Conservation (phyloP, 2,888 invertebrate genomes). For the Notodonta dromedarius region DNA sequence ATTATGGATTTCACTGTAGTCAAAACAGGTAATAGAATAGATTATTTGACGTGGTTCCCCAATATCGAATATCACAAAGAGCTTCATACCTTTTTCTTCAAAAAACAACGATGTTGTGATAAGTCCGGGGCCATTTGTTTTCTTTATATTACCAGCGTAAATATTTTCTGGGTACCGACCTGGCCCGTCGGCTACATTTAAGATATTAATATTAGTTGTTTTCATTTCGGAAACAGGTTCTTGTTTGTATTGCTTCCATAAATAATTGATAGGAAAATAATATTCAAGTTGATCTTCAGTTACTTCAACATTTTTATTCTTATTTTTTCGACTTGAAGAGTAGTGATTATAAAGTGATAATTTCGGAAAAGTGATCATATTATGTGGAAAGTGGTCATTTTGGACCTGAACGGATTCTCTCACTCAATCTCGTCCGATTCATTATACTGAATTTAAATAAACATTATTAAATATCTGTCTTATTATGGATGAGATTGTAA, state of each 20-base stretch:
- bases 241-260: constrained; percentile 16
- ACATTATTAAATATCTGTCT: too few species aligned
- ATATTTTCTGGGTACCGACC: constrained; percentile 23
- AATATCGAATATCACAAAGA: constrained; percentile 21
- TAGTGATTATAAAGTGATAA: too few species aligned
- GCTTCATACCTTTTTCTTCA: constrained; percentile 31
- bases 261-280: background rate
- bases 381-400: too few species aligned
- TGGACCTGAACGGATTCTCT: too few species aligned
- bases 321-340: too few species aligned
- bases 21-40: background rate
- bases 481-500: too few species aligned
- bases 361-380: too few species aligned
- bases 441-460: too few species aligned
- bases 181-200: constrained; percentile 20
- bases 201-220: constrained; percentile 4
- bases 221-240: constrained; percentile 23
- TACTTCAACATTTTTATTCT: too few species aligned
- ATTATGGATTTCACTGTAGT: background rate
- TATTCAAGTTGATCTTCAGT: too few species aligned
- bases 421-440: too few species aligned
- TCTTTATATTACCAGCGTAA: constrained; percentile 32
- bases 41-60: constrained; percentile 10
- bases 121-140: constrained; percentile 40
- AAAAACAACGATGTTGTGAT: constrained; percentile 47